These are phyloP conservation scores for Rhynchotus rufescens DNA, from an alignment of 2,797 vertebrate genomes.

Conservation along the genomic window DNA sequence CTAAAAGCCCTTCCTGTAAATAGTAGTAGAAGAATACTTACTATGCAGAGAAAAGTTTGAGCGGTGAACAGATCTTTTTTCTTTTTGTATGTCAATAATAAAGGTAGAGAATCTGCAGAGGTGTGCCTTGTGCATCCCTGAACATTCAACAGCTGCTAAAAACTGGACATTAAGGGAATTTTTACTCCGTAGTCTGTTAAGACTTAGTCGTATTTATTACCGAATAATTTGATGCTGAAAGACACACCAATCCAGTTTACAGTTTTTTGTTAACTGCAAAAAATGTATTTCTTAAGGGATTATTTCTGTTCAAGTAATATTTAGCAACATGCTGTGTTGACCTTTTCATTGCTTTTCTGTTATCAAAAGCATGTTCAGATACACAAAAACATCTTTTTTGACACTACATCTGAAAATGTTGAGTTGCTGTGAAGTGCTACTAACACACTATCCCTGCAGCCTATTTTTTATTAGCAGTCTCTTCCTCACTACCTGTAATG, in stretches of 20 bases:
- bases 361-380: constrained; percentile 2
- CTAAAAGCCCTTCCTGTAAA: constrained; percentile 84
- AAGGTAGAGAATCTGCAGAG: constrained; percentile 77
- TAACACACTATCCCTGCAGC: constrained; percentile 49
- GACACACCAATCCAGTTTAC: constrained; percentile 67
- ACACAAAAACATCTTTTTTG: constrained; percentile 27
- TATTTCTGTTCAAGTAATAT: constrained; percentile 49
- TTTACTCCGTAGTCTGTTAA: constrained; percentile 67
- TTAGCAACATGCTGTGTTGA: constrained; percentile 55
- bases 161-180: constrained; percentile 76
- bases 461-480: constrained; percentile 51
- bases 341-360: constrained; percentile 44
- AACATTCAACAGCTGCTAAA: constrained; percentile 83
- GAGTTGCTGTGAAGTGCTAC: constrained; percentile 72
- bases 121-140: constrained; percentile 86
- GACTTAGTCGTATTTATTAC: constrained; percentile 81
- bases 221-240: constrained; percentile 79
- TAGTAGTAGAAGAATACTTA: constrained; percentile 80
- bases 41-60: constrained; percentile 86
- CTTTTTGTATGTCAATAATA: constrained; percentile 80
- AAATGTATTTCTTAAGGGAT: constrained; percentile 32
- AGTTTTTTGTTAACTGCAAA: constrained; percentile 65
- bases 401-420: constrained; percentile 70
- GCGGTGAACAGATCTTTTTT: constrained; percentile 74
- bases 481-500: constrained; percentile 29